Evolutionary conservation across 2,888 invertebrate species (phyloP).

Genomic region (Macroteleia sp.): DNA sequence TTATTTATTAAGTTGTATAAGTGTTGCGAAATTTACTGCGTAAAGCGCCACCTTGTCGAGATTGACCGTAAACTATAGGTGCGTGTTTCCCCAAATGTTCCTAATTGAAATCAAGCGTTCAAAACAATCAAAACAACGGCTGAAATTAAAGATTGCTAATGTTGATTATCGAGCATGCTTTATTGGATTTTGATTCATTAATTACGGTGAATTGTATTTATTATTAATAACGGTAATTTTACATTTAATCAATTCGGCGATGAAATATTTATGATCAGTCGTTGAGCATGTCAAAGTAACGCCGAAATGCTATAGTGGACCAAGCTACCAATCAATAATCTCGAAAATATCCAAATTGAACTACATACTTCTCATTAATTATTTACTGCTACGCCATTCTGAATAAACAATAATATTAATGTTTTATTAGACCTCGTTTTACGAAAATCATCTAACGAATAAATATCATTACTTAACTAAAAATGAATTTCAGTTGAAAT

Average conservation of each 20-base stretch:
- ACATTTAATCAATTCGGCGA: constrained; percentile 36
- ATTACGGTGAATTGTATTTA: too few relatives aligned
- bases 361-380: constrained; percentile 34
- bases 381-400: constrained; percentile 19
- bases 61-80: too few relatives aligned
- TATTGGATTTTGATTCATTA: too few relatives aligned
- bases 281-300: constrained; percentile 53
- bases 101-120: constrained; percentile 43
- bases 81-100: constrained; percentile 9
- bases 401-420: constrained; percentile 39
- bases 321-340: constrained; percentile 49
- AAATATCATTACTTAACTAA: too few relatives aligned
- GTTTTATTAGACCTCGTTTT: constrained; percentile 23
- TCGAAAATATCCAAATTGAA: constrained; percentile 55
- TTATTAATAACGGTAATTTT: constrained; percentile 53
- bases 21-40: background rate
- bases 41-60: constrained; percentile 10
- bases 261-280: constrained; percentile 46
- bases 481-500: too few relatives aligned
- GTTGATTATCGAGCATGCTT: too few relatives aligned
- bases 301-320: constrained; percentile 40
- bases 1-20: constrained; percentile 30
- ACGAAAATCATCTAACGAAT: constrained; percentile 7
- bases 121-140: constrained; percentile 23
- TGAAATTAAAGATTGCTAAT: constrained; percentile 32